Evolutionary conservation across 64 coral and sea anemone genomes (phyloP).

Genomic region (Cladopsammia gracilis): DNA sequence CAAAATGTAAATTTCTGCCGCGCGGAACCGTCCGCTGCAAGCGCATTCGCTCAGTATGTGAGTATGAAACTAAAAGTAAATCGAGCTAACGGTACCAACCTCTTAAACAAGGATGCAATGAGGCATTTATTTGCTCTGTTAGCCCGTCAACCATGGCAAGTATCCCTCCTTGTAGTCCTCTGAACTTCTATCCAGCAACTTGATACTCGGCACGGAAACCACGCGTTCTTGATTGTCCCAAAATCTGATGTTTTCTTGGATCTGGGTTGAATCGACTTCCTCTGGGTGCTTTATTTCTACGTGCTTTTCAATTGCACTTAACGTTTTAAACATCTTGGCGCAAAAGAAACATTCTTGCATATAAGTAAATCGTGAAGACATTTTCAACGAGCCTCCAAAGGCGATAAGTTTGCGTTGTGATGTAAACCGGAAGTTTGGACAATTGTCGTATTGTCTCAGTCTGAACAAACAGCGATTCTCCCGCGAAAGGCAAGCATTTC

Average conservation of each 20-base stretch:
- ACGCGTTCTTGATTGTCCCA: not conserved
- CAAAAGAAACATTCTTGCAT: not conserved
- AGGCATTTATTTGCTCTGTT: slow-evolving; percentile 36
- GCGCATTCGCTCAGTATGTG: no score
- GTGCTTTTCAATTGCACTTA: slow-evolving; percentile 3
- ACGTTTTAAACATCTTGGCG: slow-evolving; percentile 9
- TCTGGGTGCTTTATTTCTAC: not conserved
- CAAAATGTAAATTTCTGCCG: no score
- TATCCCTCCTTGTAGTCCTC: slow-evolving; percentile 11
- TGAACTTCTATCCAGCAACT: not conserved
- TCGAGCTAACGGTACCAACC: not conserved
- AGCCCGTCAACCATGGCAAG: slow-evolving; percentile 5
- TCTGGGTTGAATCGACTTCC: not conserved
- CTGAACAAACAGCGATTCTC: no score
- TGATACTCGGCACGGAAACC: not conserved
- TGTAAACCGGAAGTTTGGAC: no score
- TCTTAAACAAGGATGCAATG: not conserved
- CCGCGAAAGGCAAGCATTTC: no score
- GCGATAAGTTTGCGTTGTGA: no score
- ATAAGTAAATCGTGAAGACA: not conserved
- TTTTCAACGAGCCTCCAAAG: no score
- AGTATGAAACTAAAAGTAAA: not conserved
- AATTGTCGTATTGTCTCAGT: no score
- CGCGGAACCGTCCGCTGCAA: no score
- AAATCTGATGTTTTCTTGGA: not conserved